These are phyloP conservation scores for Chrysotoxum bicinctum DNA, from an alignment of 2,888 invertebrate species.

Conservation along the genomic window DNA sequence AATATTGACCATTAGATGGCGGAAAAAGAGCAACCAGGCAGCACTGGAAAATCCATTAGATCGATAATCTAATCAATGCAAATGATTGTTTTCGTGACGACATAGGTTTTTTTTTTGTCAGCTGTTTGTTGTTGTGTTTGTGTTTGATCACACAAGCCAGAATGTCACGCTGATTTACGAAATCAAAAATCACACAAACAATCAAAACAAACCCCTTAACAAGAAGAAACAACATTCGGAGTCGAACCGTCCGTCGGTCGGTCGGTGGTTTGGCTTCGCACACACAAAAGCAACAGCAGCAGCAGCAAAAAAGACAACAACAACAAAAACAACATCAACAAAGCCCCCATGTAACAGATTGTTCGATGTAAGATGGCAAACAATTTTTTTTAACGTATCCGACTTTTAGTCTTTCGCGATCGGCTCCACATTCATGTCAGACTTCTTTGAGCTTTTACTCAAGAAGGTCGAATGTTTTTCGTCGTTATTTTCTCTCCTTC, in stretches of 20 bases:
- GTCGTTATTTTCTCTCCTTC: conserved; percentile 55
- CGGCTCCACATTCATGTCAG: conserved; percentile 76
- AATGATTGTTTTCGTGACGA: conserved; percentile 49
- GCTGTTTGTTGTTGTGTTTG: conserved; percentile 26
- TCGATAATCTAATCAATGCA: conserved; percentile 63
- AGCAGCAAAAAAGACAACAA: conserved; percentile 29
- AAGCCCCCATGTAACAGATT: conserved; percentile 65
- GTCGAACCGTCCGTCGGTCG: not conserved
- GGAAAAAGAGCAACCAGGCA: conserved; percentile 36
- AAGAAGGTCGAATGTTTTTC: conserved; percentile 80
- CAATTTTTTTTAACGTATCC: conserved; percentile 57
- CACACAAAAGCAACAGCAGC: conserved; percentile 18
- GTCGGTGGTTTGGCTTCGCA: not conserved
- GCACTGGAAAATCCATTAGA: conserved; percentile 19
- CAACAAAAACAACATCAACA: conserved; percentile 27
- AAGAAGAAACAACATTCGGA: not conserved
- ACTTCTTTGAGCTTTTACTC: conserved; percentile 82
- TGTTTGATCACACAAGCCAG: conserved; percentile 19
- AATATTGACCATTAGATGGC: conserved; percentile 51
- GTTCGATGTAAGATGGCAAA: conserved; percentile 66
- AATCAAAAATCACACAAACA: conserved; percentile 28
- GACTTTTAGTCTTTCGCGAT: conserved; percentile 72
- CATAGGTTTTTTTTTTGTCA: conserved; percentile 17
- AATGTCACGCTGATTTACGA: conserved; percentile 62
- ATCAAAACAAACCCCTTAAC: conserved; percentile 64